phyloP scores from a whole-genome alignment of 1,140 invertebrate genomes.

The Drosophila sp. region DNA sequence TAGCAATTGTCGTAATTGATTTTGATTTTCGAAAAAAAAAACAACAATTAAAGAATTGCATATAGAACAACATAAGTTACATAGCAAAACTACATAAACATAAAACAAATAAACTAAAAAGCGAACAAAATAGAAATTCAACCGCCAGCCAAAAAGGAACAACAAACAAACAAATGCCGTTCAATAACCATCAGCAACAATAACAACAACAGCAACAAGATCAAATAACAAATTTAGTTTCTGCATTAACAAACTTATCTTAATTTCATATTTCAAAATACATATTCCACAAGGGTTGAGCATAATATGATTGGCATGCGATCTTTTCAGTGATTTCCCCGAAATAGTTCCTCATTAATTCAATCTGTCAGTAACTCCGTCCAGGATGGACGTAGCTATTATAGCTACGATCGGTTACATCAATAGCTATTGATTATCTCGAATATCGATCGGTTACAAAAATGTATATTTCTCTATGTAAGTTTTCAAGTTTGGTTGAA shows the following conservation, averaged over 20 bases:
- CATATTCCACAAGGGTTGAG: not conserved
- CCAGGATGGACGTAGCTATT: no score
- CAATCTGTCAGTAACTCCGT: no score
- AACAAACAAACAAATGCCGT: slow-evolving; percentile 26
- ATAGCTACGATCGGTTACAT: no score
- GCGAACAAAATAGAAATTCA: slow-evolving; percentile 19
- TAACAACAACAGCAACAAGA: slow-evolving; percentile 49
- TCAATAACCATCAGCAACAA: slow-evolving; percentile 41
- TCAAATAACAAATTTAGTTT: slow-evolving; percentile 46
- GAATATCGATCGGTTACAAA: no score
- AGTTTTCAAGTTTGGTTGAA: no score
- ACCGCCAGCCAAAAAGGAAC: slow-evolving; percentile 56
- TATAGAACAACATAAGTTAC: slow-evolving; percentile 64
- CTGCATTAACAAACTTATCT: slow-evolving; percentile 21
- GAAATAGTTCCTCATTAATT: no score
- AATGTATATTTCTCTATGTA: no score
- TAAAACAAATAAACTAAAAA: no score
- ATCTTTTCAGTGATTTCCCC: no score
- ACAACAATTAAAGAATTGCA: slow-evolving; percentile 46
- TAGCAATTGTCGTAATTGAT: slow-evolving; percentile 71
- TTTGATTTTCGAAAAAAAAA: slow-evolving; percentile 65
- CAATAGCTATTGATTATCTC: no score
- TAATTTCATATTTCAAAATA: not conserved
- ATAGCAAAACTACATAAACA: slow-evolving; percentile 54
- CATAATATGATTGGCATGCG: not conserved